Evolutionary conservation across 2,797 vertebrate species (phyloP).

Genomic region (Scyliorhinus canicula): DNA sequence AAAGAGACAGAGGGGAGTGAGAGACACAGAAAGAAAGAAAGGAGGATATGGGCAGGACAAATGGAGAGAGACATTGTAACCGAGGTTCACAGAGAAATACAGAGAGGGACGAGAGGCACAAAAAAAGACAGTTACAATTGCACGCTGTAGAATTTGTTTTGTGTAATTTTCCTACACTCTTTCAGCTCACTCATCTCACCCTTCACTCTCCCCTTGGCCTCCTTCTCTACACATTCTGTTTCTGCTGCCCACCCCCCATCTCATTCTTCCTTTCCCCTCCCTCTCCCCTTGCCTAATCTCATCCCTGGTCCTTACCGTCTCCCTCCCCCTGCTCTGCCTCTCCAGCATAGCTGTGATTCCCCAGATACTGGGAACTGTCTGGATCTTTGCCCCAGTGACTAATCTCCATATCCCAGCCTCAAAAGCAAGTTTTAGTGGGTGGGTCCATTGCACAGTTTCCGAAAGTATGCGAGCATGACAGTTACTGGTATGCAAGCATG

Average conservation of each 20-base stretch:
- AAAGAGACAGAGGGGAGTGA: neutral
- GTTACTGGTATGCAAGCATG: no score
- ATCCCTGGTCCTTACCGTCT: no score
- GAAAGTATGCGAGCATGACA: no score
- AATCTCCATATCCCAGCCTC: neutral
- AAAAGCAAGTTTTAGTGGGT: neutral
- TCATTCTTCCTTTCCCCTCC: no score
- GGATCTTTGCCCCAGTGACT: neutral
- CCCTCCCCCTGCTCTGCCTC: neutral
- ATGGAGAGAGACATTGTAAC: neutral
- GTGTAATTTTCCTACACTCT: neutral
- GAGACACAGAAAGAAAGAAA: neutral
- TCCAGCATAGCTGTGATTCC: neutral
- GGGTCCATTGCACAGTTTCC: neutral
- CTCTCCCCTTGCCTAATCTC: no score
- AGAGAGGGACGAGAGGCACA: neutral
- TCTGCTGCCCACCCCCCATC: accelerated
- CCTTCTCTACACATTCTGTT: no score
- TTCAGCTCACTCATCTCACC: neutral
- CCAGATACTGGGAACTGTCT: neutral
- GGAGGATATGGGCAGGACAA: neutral
- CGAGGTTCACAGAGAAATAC: neutral
- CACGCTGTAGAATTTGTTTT: neutral
- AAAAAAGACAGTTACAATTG: neutral
- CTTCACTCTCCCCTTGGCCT: no score